Evolutionary conservation across 2,113 vertebrate species (phyloP).

Genomic region (Polyodon spathula): DNA sequence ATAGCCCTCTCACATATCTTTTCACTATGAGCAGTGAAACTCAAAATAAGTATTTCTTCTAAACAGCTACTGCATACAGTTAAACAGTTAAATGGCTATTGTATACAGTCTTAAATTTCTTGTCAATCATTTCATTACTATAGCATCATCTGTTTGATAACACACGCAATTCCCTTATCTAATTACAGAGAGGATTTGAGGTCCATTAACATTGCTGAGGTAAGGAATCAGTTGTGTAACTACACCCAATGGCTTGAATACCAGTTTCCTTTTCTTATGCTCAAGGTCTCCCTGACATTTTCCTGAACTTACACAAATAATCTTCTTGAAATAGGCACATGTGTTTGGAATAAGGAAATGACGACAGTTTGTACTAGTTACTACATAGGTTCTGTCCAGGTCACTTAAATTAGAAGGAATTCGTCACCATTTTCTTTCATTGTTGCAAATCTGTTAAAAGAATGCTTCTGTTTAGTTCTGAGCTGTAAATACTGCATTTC

Average conservation of each 20-base stretch:
- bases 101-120: conserved; percentile 61
- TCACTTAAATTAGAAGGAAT: conserved; percentile 55
- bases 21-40: conserved; percentile 25
- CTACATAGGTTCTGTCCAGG: conserved; percentile 64
- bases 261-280: conserved; percentile 62
- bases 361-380: conserved; percentile 65
- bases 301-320: neutral
- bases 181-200: conserved; percentile 98
- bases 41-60: conserved; percentile 51
- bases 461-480: conserved; percentile 31
- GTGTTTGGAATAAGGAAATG: conserved; percentile 48
- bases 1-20: conserved; percentile 50
- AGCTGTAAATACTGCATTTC: no score
- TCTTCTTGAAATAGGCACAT: no score
- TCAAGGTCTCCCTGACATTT: conserved; percentile 66
- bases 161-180: conserved; percentile 99
- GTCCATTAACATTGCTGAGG: conserved; percentile 96
- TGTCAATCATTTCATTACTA: conserved; percentile 86
- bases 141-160: conserved; percentile 99
- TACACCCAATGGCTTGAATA: conserved; percentile 76
- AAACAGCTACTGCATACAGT: conserved; percentile 32
- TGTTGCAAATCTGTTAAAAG: conserved; percentile 52
- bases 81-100: conserved; percentile 46
- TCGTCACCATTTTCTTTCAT: conserved; percentile 60
- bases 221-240: conserved; percentile 86